Base-by-base conservation (phyloP, 2,113 vertebrate genomes). In the Meleagris gallopavo region DNA sequence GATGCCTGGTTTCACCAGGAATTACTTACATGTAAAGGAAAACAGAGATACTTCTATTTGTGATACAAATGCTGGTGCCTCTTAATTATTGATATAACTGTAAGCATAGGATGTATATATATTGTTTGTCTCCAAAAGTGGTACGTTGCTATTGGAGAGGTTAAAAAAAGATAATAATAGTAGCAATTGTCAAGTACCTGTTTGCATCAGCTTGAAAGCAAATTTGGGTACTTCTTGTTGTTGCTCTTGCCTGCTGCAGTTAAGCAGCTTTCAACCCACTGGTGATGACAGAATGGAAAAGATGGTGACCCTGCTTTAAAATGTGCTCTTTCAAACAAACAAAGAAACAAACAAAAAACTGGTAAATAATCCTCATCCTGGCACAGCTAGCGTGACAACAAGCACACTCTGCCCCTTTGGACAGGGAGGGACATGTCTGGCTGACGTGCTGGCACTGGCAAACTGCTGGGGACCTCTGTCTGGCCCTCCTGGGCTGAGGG, bases 391-490 rank as follows among this genome's bases (percentile, higher is more conserved):
- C 11, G n/a, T 65, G 83, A 60, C 70, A 64, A 66, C 70, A 83
- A 96, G 82, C 86, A 80, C 62, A 83, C 70, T 88, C 92, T 60
- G 54, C 60, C 85, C 82, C 79, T 74, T 48, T 83, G 87, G 90
- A 90, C 64, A 88, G 90, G 95, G 93, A 92, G 89, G 89, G 70
- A 89, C 0, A 0, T 0, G 41, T 79, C 87, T 94, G 85, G 79
- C 84, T 67, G 55, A 82, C 61, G 62, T 1, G 3, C 78, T 94
- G 91, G 74, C 93, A 74, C 38, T 89, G 72, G 76, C 76, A 65
- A 41, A 8, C 46, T 94, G 73, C 82, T 30, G 74, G 91, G 74
- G 85, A 93, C 90, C 52, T 1, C 3, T 77, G 88, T 93, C 95
- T 90, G 88, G 21, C 57, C 72, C 83, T 74, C 54, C 74, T 90